Evolutionary conservation across 2,888 invertebrate species (phyloP).

Genomic region (Campaea margaritaria): DNA sequence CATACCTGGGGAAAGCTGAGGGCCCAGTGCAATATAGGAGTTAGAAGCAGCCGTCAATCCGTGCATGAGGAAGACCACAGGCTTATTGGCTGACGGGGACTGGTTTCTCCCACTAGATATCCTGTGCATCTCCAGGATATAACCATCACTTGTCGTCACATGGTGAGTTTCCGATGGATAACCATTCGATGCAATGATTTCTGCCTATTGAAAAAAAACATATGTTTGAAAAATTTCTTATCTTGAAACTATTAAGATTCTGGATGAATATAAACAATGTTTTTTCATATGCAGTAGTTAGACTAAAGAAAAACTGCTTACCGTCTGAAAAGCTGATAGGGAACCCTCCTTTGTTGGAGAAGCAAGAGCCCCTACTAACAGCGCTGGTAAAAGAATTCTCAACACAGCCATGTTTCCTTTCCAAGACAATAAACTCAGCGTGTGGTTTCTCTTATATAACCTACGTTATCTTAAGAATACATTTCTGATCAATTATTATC

Average conservation of each 20-base stretch:
- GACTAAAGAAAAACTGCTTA: too few species aligned
- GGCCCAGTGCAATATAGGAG: constrained; percentile 50
- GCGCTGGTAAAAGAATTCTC: constrained; percentile 19
- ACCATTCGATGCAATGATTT: constrained; percentile 52
- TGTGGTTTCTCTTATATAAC: constrained; percentile 14
- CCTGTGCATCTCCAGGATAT: constrained; percentile 63
- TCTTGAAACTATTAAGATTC: too few species aligned
- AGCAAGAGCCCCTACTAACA: constrained; percentile 15
- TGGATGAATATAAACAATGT: too few species aligned
- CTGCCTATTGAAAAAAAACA: constrained; percentile 45
- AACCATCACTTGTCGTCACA: constrained; percentile 62
- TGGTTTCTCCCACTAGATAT: constrained; percentile 54
- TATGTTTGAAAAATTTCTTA: too few species aligned
- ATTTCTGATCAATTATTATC: background rate
- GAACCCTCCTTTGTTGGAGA: constrained; percentile 7
- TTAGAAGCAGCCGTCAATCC: constrained; percentile 56
- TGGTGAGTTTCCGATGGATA: constrained; percentile 58
- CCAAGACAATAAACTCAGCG: constrained; percentile 8
- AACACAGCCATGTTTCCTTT: constrained; percentile 23
- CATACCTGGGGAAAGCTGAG: constrained; percentile 58
- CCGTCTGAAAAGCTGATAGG: constrained; percentile 32
- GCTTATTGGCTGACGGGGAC: constrained; percentile 37
- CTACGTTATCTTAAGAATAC: constrained; percentile 7
- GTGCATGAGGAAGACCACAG: constrained; percentile 68
- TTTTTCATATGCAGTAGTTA: too few species aligned